Evolutionary conservation across 2,888 invertebrate genomes (phyloP).

Genomic region (Baronia brevicornis): DNA sequence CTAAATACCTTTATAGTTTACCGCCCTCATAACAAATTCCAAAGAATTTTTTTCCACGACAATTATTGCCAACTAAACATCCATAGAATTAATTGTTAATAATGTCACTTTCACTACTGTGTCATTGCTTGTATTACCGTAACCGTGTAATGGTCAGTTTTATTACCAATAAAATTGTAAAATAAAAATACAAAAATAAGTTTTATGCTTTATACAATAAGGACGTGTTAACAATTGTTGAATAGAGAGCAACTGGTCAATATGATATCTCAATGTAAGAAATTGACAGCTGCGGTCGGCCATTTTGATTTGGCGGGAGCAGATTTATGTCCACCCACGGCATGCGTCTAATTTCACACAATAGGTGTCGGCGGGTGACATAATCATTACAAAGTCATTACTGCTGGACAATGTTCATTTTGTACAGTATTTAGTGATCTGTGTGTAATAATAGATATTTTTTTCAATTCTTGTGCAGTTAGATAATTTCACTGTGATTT

Average conservation of each 20-base stretch:
- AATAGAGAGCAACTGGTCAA: too few species aligned
- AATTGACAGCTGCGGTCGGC: constrained; percentile 63
- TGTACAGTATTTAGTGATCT: constrained; percentile 18
- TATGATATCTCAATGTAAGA: constrained; percentile 52
- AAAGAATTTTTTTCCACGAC: constrained; percentile 54
- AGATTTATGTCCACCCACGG: constrained; percentile 51
- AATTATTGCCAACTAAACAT: constrained; percentile 55
- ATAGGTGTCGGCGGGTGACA: constrained; percentile 27
- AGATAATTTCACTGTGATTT: constrained; percentile 8
- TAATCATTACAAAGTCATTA: constrained; percentile 43
- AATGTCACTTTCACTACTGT: constrained; percentile 54
- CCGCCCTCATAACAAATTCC: constrained; percentile 40
- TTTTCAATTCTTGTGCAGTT: constrained; percentile 2
- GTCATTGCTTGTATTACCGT: constrained; percentile 43
- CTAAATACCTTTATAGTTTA: constrained; percentile 9
- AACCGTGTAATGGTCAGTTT: constrained; percentile 50
- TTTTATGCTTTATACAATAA: constrained; percentile 4
- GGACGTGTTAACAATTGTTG: too few species aligned
- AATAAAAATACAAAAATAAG: background rate
- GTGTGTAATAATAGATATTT: constrained; percentile 10
- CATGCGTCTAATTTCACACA: constrained; percentile 19
- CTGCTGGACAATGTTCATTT: constrained; percentile 28
- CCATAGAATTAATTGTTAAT: constrained; percentile 66
- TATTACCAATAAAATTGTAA: constrained; percentile 24
- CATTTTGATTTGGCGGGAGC: constrained; percentile 44